These are phyloP conservation scores for Dinocampus coccinellae DNA, from an alignment of 2,888 invertebrate genomes.

Conservation along the genomic window DNA sequence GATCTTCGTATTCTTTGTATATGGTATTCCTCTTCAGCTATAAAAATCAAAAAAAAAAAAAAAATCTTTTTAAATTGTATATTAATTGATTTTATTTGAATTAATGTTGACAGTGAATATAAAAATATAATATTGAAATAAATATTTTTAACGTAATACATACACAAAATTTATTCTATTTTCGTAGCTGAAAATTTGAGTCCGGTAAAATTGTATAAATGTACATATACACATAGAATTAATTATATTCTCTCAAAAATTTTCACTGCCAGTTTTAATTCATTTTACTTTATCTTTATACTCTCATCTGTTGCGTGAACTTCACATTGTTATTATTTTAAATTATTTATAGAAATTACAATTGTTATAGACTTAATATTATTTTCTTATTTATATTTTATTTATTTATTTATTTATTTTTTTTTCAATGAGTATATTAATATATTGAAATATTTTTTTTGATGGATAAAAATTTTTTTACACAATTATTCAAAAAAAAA, in stretches of 20 bases:
- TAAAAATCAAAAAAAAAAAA: conserved; percentile 39
- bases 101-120: not conserved
- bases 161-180: conserved; percentile 63
- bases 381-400: not conserved
- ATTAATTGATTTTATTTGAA: conserved; percentile 20
- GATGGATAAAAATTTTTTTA: not conserved
- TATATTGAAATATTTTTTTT: not conserved
- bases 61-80: conserved; percentile 17
- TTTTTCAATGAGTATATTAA: not conserved
- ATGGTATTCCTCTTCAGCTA: conserved; percentile 48
- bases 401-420: not conserved
- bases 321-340: not conserved
- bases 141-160: conserved; percentile 60
- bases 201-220: conserved; percentile 57
- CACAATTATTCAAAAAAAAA: too few species aligned
- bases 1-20: conserved; percentile 49
- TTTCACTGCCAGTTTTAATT: conserved; percentile 27
- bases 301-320: not conserved
- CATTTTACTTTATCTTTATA: not conserved
- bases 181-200: conserved; percentile 59
- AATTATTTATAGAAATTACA: conserved; percentile 7
- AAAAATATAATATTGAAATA: conserved; percentile 41
- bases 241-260: conserved; percentile 9
- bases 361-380: not conserved
- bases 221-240: not conserved